Conservation (phyloP, 37 sponge, comb jelly and placozoan genomes). For the Agelas oroides region DNA sequence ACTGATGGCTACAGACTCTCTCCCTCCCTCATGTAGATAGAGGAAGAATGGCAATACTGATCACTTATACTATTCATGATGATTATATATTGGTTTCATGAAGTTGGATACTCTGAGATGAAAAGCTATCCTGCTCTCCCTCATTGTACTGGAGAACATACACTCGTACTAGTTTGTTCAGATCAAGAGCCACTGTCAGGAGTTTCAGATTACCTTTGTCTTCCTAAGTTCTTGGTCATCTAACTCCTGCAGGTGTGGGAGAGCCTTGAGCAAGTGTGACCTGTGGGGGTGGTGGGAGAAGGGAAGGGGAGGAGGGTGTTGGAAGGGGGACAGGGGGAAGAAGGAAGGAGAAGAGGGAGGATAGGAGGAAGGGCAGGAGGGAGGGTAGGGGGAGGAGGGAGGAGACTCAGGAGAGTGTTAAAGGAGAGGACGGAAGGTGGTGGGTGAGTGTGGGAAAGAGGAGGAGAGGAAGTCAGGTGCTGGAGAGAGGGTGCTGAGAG, state of each 20-base stretch:
- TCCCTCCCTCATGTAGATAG: too few relatives aligned
- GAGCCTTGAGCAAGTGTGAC: constrained; percentile 17
- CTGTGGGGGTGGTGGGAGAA: background rate
- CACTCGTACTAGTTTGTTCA: too few relatives aligned
- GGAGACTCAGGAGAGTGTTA: background rate
- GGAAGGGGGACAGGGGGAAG: background rate
- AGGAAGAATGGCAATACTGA: too few relatives aligned
- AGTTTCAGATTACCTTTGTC: background rate
- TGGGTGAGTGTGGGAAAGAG: too few relatives aligned
- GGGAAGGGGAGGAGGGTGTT: background rate
- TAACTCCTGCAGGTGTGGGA: constrained; percentile 14
- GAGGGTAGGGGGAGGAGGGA: too few relatives aligned
- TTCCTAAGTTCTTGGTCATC: constrained; percentile 8
- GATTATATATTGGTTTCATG: too few relatives aligned
- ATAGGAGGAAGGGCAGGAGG: background rate
- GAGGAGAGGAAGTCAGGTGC: background rate
- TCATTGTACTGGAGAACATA: too few relatives aligned
- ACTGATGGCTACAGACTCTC: too few relatives aligned
- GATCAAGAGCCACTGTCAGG: background rate
- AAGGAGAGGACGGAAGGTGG: background rate
- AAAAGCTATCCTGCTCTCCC: too few relatives aligned
- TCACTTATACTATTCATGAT: too few relatives aligned
- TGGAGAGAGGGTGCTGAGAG: constrained; percentile 11
- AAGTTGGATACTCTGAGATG: too few relatives aligned
- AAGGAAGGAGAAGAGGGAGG: too few relatives aligned